Evolutionary conservation across 2,113 vertebrate species (phyloP).

Genomic region (Nyctereutes procyonoides): DNA sequence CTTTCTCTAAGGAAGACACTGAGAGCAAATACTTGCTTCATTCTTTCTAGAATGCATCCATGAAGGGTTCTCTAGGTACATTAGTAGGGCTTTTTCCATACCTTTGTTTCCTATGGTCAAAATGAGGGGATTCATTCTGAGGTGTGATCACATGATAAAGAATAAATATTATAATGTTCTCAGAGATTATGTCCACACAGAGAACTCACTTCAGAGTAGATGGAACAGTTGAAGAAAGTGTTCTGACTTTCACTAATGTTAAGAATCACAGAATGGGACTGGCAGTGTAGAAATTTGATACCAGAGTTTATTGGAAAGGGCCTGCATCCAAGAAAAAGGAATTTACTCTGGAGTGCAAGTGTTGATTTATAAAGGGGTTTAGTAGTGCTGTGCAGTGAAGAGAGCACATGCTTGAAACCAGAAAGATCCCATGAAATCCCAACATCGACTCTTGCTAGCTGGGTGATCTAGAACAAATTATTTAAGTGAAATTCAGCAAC

Average conservation of each 20-base stretch:
- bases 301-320: neutral
- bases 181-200: neutral
- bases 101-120: slow-evolving; percentile 7
- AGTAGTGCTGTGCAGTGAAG: neutral
- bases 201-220: neutral
- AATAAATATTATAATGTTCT: neutral
- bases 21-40: neutral
- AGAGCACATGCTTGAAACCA: neutral
- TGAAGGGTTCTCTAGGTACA: neutral
- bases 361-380: neutral
- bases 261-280: neutral
- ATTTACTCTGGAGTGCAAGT: neutral
- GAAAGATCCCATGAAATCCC: neutral
- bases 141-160: neutral
- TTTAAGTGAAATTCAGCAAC: neutral
- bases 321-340: neutral
- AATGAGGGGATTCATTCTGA: neutral
- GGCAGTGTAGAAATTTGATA: neutral
- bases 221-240: neutral
- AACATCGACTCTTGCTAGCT: neutral
- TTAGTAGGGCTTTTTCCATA: neutral
- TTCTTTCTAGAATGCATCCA: neutral
- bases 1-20: slow-evolving; percentile 11
- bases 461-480: neutral
- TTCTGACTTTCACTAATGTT: neutral